Evolutionary conservation across 1,140 invertebrate genomes (phyloP).

Genomic region (Agrypnia vestita): DNA sequence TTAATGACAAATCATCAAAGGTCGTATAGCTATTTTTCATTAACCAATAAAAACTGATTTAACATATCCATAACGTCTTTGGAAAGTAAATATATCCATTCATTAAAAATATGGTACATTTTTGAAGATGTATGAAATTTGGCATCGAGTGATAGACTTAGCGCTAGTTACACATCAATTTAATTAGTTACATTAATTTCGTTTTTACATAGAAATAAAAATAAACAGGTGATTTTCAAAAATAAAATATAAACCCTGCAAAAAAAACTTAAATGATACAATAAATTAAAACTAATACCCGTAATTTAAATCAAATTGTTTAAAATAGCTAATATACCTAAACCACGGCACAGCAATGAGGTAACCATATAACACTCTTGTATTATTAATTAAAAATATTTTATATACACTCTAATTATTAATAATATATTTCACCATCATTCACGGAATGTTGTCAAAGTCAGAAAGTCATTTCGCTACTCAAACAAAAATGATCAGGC

Average conservation of each 20-base stretch:
- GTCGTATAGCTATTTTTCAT: constrained; percentile 1
- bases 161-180: constrained; percentile 2
- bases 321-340: constrained; percentile 7
- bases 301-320: constrained; percentile 47
- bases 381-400: constrained; percentile 11
- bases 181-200: constrained; percentile 1
- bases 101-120: neutral
- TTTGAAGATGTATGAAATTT: constrained; percentile 13
- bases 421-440: constrained; percentile 27
- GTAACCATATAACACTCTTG: constrained; percentile 25
- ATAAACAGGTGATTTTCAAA: constrained; percentile 13
- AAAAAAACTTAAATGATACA: constrained; percentile 41
- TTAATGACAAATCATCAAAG: constrained; percentile 9
- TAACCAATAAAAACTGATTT: neutral
- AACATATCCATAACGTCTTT: constrained; percentile 10
- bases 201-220: constrained; percentile 3
- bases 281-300: constrained; percentile 52
- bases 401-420: neutral
- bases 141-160: constrained; percentile 37
- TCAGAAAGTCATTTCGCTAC: neutral
- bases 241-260: constrained; percentile 49
- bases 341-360: constrained; percentile 12
- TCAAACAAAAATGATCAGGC: too few species aligned
- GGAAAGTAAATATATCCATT: constrained; percentile 14
- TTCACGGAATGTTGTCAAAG: constrained; percentile 1